Evolutionary conservation across 2,888 invertebrate species (phyloP).

Genomic region (Rhyacophila evoluta): DNA sequence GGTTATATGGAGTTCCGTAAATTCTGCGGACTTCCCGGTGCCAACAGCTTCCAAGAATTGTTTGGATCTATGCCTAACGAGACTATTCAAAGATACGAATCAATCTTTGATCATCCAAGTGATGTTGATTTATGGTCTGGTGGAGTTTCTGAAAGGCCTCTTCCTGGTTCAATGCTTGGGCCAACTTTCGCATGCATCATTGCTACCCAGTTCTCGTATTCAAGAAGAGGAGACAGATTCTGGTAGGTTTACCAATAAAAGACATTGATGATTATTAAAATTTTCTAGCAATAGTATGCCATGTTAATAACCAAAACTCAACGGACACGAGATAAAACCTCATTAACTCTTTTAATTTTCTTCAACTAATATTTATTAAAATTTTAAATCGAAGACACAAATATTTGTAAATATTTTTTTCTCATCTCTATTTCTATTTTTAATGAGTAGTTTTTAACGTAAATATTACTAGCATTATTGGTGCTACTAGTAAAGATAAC

Average conservation of each 20-base stretch:
- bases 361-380: too few relatives aligned
- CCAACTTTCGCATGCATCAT: slow-evolving; percentile 95
- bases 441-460: too few relatives aligned
- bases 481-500: too few relatives aligned
- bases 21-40: slow-evolving; percentile 87
- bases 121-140: slow-evolving; percentile 97
- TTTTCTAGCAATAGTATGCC: too few relatives aligned
- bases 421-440: too few relatives aligned
- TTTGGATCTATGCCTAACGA: slow-evolving; percentile 91
- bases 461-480: too few relatives aligned
- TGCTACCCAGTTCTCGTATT: slow-evolving; percentile 91
- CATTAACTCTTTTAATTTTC: too few relatives aligned
- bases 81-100: slow-evolving; percentile 84
- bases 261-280: too few relatives aligned
- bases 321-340: too few relatives aligned
- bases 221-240: slow-evolving; percentile 91
- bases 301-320: too few relatives aligned
- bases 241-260: slow-evolving; percentile 81
- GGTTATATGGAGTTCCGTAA: slow-evolving; percentile 94
- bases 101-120: slow-evolving; percentile 88
- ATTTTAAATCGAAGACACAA: too few relatives aligned
- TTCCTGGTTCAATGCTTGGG: slow-evolving; percentile 93
- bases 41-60: slow-evolving; percentile 82
- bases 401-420: too few relatives aligned
- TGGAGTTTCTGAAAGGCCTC: slow-evolving; percentile 90